phyloP scores from a whole-genome alignment of 2,797 vertebrate species.

The Pristis pectinata region DNA sequence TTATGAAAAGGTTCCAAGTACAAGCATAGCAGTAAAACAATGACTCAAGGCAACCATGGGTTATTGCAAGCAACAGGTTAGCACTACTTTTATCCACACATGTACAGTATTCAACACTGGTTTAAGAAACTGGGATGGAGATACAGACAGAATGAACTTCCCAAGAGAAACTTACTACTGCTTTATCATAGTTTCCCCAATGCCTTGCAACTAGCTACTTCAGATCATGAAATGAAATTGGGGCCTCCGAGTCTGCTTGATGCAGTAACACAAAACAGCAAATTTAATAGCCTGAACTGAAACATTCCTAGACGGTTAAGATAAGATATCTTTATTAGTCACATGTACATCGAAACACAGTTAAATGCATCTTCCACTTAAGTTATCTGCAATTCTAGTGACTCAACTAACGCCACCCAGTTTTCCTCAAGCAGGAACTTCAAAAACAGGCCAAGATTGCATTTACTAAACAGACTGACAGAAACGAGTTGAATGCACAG shows the following conservation, averaged over 20 bases:
- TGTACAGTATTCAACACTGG: not conserved
- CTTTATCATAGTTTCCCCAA: not conserved
- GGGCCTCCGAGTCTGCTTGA: not conserved
- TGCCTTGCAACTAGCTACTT: no score
- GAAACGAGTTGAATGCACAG: constrained; percentile 63
- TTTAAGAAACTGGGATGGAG: not conserved
- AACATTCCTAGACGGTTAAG: constrained; percentile 50
- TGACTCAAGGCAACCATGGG: not conserved
- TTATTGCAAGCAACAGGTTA: not conserved
- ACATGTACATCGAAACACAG: no score
- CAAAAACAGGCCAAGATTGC: constrained; percentile 71
- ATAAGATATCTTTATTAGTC: no score
- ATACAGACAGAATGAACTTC: not conserved
- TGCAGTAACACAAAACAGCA: not conserved
- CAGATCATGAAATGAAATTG: not conserved
- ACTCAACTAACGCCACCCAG: constrained; percentile 72
- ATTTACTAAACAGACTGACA: constrained; percentile 67
- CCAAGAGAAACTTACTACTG: not conserved
- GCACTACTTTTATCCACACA: not conserved
- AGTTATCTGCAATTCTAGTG: constrained; percentile 87
- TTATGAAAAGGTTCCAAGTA: no score
- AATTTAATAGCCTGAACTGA: not conserved
- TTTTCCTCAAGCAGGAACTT: constrained; percentile 62
- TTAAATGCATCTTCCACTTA: no score
- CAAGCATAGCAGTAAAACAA: not conserved